Evolutionary conservation across 1,140 invertebrate genomes (phyloP).

Genomic region (Brachystomella parvula): DNA sequence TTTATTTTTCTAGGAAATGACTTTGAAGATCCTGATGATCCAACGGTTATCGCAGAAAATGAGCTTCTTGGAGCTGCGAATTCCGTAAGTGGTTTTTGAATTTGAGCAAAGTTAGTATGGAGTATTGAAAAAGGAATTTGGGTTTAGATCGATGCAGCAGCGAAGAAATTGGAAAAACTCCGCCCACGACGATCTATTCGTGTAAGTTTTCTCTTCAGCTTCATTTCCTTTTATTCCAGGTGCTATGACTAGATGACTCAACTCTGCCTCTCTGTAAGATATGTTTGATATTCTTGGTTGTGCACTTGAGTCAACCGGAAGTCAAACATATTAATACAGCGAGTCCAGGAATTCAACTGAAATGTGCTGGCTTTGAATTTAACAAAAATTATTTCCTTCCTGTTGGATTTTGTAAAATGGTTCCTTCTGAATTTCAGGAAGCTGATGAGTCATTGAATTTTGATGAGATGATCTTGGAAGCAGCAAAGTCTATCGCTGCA

Average conservation of each 20-base stretch:
- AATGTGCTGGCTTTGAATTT: neutral
- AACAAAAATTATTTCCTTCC: too few species aligned
- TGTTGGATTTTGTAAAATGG: neutral
- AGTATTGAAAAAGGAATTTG: neutral
- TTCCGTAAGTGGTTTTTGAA: slow-evolving; percentile 56
- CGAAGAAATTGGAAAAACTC: slow-evolving; percentile 85
- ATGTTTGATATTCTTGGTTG: slow-evolving; percentile 99
- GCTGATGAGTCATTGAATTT: slow-evolving; percentile 90
- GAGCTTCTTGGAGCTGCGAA: slow-evolving; percentile 94
- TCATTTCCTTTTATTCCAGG: neutral
- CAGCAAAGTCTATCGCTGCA: slow-evolving; percentile 93
- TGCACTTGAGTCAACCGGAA: slow-evolving; percentile 80
- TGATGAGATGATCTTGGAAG: slow-evolving; percentile 97
- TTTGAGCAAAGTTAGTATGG: neutral
- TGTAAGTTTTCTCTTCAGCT: slow-evolving; percentile 39
- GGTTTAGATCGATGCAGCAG: slow-evolving; percentile 70
- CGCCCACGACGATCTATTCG: slow-evolving; percentile 65
- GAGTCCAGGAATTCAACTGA: slow-evolving; percentile 14
- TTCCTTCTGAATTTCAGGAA: slow-evolving; percentile 53
- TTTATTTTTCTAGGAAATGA: slow-evolving; percentile 55
- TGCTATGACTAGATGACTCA: neutral
- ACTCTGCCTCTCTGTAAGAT: slow-evolving; percentile 66
- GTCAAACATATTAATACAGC: slow-evolving; percentile 88
- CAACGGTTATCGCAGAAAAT: slow-evolving; percentile 95
- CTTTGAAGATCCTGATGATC: slow-evolving; percentile 94